phyloP scores from a whole-genome alignment of 2,113 vertebrate genomes.

The Myrmecobius fasciatus region DNA sequence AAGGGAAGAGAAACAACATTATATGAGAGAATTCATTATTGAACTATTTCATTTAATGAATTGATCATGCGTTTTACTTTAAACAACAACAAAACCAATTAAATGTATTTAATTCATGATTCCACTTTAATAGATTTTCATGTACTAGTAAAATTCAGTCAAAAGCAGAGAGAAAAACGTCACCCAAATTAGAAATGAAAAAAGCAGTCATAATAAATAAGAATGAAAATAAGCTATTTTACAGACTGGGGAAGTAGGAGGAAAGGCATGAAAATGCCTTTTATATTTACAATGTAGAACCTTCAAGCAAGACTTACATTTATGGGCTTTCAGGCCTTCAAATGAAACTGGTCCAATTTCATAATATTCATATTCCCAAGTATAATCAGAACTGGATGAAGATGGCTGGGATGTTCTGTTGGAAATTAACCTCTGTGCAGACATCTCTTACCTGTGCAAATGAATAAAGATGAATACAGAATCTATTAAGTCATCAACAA shows the following conservation, averaged over 20 bases:
- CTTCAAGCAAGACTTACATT: slow-evolving; percentile 88
- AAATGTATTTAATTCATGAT: neutral
- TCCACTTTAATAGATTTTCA: neutral
- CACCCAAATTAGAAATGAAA: neutral
- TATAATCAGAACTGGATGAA: slow-evolving; percentile 89
- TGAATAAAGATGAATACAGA: slow-evolving; percentile 33
- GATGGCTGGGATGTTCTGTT: slow-evolving; percentile 87
- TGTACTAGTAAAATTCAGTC: neutral
- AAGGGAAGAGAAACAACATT: neutral
- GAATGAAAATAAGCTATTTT: neutral
- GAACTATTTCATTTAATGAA: neutral
- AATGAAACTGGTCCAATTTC: slow-evolving; percentile 95
- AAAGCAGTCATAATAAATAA: neutral
- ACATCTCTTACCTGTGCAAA: slow-evolving; percentile 85
- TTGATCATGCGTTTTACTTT: neutral
- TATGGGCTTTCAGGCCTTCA: slow-evolving; percentile 94
- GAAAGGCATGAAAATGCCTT: neutral
- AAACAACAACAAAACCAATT: neutral
- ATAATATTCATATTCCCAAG: slow-evolving; percentile 97
- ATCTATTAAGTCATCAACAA: neutral
- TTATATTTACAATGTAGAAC: neutral
- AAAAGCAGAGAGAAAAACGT: neutral
- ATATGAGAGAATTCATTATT: neutral
- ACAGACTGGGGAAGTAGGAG: neutral
- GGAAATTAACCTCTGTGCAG: slow-evolving; percentile 82